Conservation (phyloP, 2,797 vertebrate genomes). For the Distichodus sexfasciatus region DNA sequence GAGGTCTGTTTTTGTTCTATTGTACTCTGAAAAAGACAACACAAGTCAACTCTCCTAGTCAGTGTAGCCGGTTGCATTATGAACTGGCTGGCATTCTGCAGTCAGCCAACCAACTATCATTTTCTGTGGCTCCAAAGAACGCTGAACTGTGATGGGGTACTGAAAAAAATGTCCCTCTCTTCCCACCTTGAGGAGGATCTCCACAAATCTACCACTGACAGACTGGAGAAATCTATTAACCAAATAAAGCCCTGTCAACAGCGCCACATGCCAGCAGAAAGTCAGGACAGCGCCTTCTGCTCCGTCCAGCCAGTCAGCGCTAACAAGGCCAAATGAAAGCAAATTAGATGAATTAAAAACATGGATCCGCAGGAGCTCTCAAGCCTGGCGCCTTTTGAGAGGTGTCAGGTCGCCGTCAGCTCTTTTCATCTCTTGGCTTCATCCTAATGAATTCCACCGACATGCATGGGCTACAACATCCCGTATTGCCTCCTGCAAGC, state of each 20-base stretch:
- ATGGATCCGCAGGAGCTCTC: constrained; percentile 46
- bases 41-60: too few species aligned
- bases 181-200: not conserved
- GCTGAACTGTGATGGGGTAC: not conserved
- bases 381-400: constrained; percentile 69
- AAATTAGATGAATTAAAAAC: constrained; percentile 82
- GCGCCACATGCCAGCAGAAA: constrained; percentile 14
- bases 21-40: too few species aligned
- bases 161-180: not conserved
- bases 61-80: not conserved
- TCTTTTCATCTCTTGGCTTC: constrained; percentile 62
- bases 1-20: too few species aligned
- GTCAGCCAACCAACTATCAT: not conserved
- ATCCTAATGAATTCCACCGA: constrained; percentile 75
- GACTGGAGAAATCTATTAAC: constrained; percentile 40
- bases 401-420: constrained; percentile 56
- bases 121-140: not conserved
- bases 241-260: constrained; percentile 36
- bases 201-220: constrained; percentile 1
- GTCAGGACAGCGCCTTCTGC: not conserved
- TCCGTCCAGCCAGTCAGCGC: constrained; percentile 52
- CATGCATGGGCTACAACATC: constrained; percentile 71
- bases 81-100: not conserved
- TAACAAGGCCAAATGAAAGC: constrained; percentile 69
- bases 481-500: constrained; percentile 65